Evolutionary conservation across 2,888 invertebrate species (phyloP), one percentile per base, ranked within the genome.

Genomic region (Coremacera marginata): DNA sequence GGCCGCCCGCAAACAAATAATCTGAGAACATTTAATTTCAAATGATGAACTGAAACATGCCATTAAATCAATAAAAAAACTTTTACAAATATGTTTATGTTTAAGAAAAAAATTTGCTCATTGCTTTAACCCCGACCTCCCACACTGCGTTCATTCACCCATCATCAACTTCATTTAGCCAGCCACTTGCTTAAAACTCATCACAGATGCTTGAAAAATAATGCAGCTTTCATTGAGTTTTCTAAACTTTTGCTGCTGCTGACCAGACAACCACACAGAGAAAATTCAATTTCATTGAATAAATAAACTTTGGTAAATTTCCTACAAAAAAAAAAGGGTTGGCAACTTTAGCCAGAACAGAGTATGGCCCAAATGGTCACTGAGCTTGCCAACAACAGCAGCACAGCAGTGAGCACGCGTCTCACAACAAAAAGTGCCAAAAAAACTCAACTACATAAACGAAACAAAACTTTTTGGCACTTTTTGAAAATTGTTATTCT

Each of bases 241-340:
- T 34, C 27, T 63, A 31, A 63, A 63, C 16, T 7, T 25, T 31
- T 27, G 60, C 60, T 27, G 27, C 65, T 44, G 49, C 14, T 25
- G 25, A 49, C 44, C 49, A 49, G n/a, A 3, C n/a, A 49, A 67
- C 19, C 34, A 19, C 7, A 70, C 14, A 51, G 19, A 25, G 22
- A 55, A 74, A 74, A 70, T 70, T 37, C 74, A 75, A 77, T 77
- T 77, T 55, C 31, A 70, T 22, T 75, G 62, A 75, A 77, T 77
- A 77, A 77, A 75, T 70, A 77, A 77, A 70, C 57, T 74, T 74
- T 65, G 22, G 62, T 74, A 70, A 74, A 63, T 77, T 75, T 34
- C 55, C 37, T 22, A 31, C 3, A 37, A 37, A 37, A 7, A 65
- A 70, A 51, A 51, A 27, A 51, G 51, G n/a, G 68, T 51, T 68